Evolutionary conservation across 2,113 vertebrate species (phyloP), one percentile per base, ranked within the genome.

Genomic region (Pogona vitticeps): DNA sequence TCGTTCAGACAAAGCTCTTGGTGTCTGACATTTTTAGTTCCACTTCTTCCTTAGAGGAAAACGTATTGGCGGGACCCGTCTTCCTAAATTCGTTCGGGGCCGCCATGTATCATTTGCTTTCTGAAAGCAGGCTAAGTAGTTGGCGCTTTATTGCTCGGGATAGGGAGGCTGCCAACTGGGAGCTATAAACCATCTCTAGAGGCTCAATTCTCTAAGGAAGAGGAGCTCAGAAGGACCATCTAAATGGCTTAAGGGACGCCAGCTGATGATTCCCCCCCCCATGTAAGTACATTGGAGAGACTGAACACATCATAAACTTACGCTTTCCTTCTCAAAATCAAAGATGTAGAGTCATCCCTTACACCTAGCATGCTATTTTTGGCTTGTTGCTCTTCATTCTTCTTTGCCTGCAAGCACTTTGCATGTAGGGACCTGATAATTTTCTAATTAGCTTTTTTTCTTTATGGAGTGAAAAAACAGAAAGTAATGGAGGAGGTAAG

Each of bases 1-100:
- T 86, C 20, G 78, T 81, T 81, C 78, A 81, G 70, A 75, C 65
- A 80, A 86, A 81, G 38, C 73, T 71, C 42, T 71, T n/a, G 61
- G 79, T 67, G 59, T 76, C 38, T 76, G 80, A 87, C 86, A 82
- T 67, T 33, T 80, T 23, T 12, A 38, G 79, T 59, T 80, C 42
- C n/a, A 12, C 42, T 73, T 63, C 40, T 88, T 79, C 65, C 33
- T 26, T 36, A 56, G 68, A 59, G 76, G 23, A 13, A 79, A 56
- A 70, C 33, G 15, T 59, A 83, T 70, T 18, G 38, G 3, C 36
- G 7, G 20, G 12, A 71, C n/a, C n/a, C 58, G 52, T 31, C 68
- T 78, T 80, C 76, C n/a, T n/a, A 23, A 56, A 70, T 63, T 42
- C 12, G 9, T 40, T n/a, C 13, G 38, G 68, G 52, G 42, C 9